Conservation (phyloP, 2,888 invertebrate genomes). For the Hirudinaria manillensis region DNA sequence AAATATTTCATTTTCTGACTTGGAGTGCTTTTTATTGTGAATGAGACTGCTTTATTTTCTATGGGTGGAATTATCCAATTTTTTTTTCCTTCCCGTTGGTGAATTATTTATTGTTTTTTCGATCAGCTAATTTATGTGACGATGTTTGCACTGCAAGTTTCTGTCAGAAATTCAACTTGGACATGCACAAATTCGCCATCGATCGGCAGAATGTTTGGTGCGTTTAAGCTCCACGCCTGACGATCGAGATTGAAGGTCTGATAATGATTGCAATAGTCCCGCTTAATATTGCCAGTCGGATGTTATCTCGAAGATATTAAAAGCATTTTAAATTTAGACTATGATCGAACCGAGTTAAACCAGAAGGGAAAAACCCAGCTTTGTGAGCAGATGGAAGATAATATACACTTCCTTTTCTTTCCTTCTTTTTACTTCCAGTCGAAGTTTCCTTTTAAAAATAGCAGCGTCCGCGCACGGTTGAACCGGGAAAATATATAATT, state of each 20-base stretch:
- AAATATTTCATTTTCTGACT: too few relatives aligned
- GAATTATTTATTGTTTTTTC: background rate
- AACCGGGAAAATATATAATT: constrained; percentile 7
- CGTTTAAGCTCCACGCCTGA: constrained; percentile 9
- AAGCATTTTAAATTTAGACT: too few relatives aligned
- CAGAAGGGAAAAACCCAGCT: too few relatives aligned
- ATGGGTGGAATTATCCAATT: too few relatives aligned
- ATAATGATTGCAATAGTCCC: constrained; percentile 1
- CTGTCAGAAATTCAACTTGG: constrained; percentile 8
- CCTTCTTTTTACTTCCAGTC: background rate
- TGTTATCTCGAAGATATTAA: too few relatives aligned
- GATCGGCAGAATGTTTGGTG: constrained; percentile 14
- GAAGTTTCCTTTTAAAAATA: background rate
- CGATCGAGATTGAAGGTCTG: constrained; percentile 16
- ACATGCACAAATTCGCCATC: constrained; percentile 1
- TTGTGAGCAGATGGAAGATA: too few relatives aligned
- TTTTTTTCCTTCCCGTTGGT: background rate
- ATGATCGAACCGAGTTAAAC: too few relatives aligned
- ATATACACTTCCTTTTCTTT: background rate
- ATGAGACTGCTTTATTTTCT: too few relatives aligned
- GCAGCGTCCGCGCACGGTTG: constrained; percentile 12
- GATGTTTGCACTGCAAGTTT: constrained; percentile 1
- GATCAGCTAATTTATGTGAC: background rate
- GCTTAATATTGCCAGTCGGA: too few relatives aligned
- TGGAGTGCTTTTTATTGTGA: too few relatives aligned